phyloP scores from a whole-genome alignment of 2,888 invertebrate species.

The Glaucopsyche alexis region DNA sequence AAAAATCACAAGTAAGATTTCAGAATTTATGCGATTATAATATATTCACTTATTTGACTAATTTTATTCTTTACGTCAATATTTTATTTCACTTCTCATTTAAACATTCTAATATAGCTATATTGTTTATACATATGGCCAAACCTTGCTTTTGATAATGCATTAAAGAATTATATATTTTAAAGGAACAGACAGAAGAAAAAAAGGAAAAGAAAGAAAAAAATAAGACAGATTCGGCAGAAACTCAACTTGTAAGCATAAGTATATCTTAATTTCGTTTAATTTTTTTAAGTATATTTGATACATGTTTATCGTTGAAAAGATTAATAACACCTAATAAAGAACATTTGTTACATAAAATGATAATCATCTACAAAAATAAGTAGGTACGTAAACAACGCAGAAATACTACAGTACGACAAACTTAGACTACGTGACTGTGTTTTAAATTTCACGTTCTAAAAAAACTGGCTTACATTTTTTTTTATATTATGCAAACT shows the following conservation, averaged over 20 bases:
- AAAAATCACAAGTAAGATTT: conserved; percentile 14
- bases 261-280: no score
- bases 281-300: not conserved
- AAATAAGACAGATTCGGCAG: not conserved
- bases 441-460: conserved; percentile 4
- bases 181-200: not conserved
- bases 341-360: conserved; percentile 2
- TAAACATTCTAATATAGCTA: no score
- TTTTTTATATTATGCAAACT: not conserved
- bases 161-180: not conserved
- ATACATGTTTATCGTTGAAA: not conserved
- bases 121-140: no score
- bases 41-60: not conserved
- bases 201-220: not conserved
- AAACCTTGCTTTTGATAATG: no score
- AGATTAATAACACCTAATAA: not conserved
- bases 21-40: not conserved
- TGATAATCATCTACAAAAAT: conserved; percentile 10
- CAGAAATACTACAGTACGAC: not conserved
- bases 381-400: not conserved
- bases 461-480: not conserved
- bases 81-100: no score
- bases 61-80: not conserved
- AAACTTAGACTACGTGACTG: not conserved
- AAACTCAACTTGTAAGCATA: conserved; percentile 17